phyloP scores from a whole-genome alignment of 2,113 vertebrate species.

The Peucedramus taeniatus region DNA sequence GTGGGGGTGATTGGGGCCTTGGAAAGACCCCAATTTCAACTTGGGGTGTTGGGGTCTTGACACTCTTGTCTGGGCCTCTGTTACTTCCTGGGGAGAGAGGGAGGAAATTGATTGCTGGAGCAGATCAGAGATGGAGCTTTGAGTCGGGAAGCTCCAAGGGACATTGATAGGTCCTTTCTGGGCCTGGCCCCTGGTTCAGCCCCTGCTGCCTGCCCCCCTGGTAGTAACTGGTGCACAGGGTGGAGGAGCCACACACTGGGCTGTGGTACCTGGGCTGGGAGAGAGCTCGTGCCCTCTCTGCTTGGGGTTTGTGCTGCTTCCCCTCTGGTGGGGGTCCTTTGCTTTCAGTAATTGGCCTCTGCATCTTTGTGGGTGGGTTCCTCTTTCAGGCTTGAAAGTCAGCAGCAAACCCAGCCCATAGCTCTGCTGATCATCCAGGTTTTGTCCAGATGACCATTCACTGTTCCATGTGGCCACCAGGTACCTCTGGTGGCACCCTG shows the following conservation, averaged over 20 bases:
- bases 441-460: background rate
- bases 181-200: background rate
- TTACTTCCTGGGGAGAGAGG: background rate
- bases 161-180: fast-evolving
- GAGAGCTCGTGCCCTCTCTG: fast-evolving
- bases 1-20: background rate
- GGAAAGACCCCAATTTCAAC: background rate
- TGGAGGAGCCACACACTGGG: fast-evolving
- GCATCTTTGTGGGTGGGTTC: background rate
- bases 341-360: background rate
- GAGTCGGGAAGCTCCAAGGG: background rate
- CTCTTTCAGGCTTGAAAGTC: background rate
- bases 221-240: background rate
- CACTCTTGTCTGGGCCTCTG: background rate
- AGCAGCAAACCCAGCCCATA: background rate
- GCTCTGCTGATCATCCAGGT: background rate
- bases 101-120: background rate
- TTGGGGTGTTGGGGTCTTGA: background rate
- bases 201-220: background rate
- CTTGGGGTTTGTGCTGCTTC: background rate
- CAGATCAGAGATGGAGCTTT: background rate
- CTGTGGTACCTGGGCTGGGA: background rate
- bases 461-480: background rate
- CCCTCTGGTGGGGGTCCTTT: background rate
- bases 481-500: background rate